These are phyloP conservation scores for Carassius gibelio DNA, from an alignment of 2,113 vertebrate species.

Conservation along the genomic window DNA sequence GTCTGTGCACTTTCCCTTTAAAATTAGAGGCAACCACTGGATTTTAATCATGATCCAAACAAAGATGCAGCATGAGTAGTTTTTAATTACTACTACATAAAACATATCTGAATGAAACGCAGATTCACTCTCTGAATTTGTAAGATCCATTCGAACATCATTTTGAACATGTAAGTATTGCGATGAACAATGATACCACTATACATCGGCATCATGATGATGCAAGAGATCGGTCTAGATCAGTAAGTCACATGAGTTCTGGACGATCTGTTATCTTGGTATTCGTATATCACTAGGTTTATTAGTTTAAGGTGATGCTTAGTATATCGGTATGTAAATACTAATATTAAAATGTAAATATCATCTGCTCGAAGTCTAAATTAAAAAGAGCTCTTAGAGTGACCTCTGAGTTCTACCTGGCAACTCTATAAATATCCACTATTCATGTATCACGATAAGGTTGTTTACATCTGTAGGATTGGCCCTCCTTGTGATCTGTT, in stretches of 20 bases:
- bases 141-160: no score
- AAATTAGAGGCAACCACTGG: no score
- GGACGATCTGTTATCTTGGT: neutral
- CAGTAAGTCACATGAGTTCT: neutral
- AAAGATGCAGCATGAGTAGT: no score
- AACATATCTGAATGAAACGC: no score
- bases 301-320: neutral
- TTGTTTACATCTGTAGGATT: neutral
- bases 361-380: constrained; percentile 3
- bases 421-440: neutral
- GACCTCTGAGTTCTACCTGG: neutral
- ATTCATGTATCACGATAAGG: neutral
- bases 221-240: no score
- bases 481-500: neutral
- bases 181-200: no score
- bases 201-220: no score
- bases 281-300: neutral
- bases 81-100: no score
- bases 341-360: neutral
- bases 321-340: neutral
- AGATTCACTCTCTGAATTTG: no score
- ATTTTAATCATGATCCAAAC: no score
- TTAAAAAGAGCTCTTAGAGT: neutral
- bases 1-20: no score
- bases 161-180: no score